Percentiles rank a stretch among this genome's conserved stretches.
Conservation (phyloP, 1,140 invertebrate species). For the Dinoponera quadriceps region DNA sequence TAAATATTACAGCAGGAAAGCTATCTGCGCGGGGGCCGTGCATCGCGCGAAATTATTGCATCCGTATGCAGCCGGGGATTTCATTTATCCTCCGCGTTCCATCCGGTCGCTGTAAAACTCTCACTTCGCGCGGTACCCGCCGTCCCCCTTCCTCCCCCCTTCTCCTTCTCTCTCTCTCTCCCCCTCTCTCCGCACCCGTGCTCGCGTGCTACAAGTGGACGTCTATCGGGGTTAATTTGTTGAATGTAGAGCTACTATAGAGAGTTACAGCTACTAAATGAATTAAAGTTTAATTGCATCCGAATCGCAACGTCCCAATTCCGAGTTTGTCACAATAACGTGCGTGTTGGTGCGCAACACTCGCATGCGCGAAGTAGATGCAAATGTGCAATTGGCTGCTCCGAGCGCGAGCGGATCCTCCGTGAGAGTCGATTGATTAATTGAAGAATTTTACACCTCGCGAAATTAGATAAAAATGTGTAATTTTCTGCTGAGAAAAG, state of each 20-base stretch:
- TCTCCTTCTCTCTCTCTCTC: background rate
- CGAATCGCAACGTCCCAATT: conserved; percentile 37
- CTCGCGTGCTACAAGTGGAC: conserved; percentile 40
- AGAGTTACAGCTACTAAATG: conserved; percentile 52
- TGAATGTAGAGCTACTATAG: conserved; percentile 41
- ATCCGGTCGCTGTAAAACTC: conserved; percentile 30
- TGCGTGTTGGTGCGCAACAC: no score
- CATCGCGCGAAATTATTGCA: conserved; percentile 44
- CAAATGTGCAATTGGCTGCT: conserved; percentile 10
- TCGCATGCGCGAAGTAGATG: background rate
- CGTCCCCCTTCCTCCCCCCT: background rate
- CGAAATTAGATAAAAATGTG: background rate
- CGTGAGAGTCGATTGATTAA: background rate
- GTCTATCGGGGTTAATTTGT: conserved; percentile 55
- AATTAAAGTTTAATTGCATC: conserved; percentile 61
- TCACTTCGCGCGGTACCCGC: conserved; percentile 10
- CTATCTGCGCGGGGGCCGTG: conserved; percentile 7
- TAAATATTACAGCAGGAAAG: conserved; percentile 30
- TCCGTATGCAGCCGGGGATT: conserved; percentile 37
- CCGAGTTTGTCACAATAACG: conserved; percentile 38
- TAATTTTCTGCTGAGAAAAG: background rate
- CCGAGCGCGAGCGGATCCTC: background rate
- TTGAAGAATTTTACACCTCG: background rate
- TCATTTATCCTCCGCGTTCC: conserved; percentile 41
- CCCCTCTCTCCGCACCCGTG: background rate